Conservation (phyloP, 2,797 vertebrate species). For the Scleropages formosus region DNA sequence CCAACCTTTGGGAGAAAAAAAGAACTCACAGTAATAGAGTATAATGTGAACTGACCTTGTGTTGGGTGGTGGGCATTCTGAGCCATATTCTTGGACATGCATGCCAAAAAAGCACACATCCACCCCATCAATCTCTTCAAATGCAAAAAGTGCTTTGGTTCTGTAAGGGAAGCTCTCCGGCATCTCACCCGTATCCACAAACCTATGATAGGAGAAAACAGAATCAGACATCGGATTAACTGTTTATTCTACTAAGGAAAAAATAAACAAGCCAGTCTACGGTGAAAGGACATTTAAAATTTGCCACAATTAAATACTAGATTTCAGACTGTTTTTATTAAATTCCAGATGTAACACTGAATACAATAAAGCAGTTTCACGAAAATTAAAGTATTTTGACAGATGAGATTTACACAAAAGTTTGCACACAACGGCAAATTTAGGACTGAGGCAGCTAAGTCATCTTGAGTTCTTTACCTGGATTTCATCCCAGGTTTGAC, state of each 20-base stretch:
- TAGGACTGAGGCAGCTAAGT: not conserved
- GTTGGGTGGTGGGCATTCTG: conserved; percentile 89
- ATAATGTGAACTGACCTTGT: conserved; percentile 75
- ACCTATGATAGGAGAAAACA: conserved; percentile 64
- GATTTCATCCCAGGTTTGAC: conserved; percentile 98
- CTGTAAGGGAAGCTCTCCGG: conserved; percentile 92
- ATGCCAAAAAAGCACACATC: conserved; percentile 99
- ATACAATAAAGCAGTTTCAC: not conserved
- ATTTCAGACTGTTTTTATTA: not conserved
- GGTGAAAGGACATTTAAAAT: too few species aligned
- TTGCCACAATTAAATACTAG: not conserved
- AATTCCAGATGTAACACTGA: not conserved
- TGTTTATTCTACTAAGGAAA: not conserved
- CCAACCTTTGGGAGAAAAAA: not conserved
- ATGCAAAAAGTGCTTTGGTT: conserved; percentile 98
- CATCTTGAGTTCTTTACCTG: conserved; percentile 66
- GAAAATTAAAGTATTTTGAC: too few species aligned
- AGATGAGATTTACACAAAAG: not conserved
- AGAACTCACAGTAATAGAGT: too few species aligned
- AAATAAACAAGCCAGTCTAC: too few species aligned
- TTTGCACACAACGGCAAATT: too few species aligned
- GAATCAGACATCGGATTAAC: not conserved
- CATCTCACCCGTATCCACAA: conserved; percentile 96
- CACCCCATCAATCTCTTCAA: conserved; percentile 96
- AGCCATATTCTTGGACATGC: conserved; percentile 98